Percentiles rank a stretch among this genome's conserved stretches.
Conservation (phyloP, 2,113 vertebrate species). For the Camarhynchus parvulus region DNA sequence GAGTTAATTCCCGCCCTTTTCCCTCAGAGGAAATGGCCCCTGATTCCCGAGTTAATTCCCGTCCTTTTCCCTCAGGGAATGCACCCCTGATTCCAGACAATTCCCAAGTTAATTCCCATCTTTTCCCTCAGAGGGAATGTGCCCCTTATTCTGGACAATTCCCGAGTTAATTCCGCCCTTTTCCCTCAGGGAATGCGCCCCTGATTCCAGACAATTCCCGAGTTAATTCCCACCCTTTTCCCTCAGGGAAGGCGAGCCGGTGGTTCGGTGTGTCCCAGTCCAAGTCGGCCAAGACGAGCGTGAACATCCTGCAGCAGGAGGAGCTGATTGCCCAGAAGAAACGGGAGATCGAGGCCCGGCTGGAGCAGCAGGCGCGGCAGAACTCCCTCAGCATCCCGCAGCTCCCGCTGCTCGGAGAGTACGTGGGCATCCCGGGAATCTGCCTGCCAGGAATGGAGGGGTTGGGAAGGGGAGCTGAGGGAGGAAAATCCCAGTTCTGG, state of each 20-base stretch:
- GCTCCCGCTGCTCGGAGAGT: conserved; percentile 73
- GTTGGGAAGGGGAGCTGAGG: background rate
- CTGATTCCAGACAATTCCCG: fast-evolving
- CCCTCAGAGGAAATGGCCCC: too few relatives aligned
- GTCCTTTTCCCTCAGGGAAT: conserved; percentile 64
- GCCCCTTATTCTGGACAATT: too few relatives aligned
- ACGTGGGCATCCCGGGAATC: background rate
- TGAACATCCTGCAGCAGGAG: conserved; percentile 93
- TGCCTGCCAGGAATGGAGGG: fast-evolving
- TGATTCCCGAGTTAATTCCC: too few relatives aligned
- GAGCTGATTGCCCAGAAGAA: conserved; percentile 97
- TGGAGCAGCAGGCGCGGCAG: conserved; percentile 86
- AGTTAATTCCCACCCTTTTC: fast-evolving
- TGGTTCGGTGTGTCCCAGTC: conserved; percentile 81
- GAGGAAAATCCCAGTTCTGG: fast-evolving
- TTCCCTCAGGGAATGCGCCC: conserved; percentile 45
- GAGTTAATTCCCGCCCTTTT: background rate
- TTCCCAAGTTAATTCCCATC: background rate
- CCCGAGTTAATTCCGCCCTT: background rate
- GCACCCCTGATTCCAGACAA: fast-evolving
- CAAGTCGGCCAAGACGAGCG: conserved; percentile 85
- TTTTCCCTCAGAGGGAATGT: too few relatives aligned
- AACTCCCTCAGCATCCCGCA: conserved; percentile 71
- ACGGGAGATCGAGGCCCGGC: conserved; percentile 90
- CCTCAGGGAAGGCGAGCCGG: conserved; percentile 81